Conservation (phyloP, 2,113 vertebrate genomes). For the Uria aalge region DNA sequence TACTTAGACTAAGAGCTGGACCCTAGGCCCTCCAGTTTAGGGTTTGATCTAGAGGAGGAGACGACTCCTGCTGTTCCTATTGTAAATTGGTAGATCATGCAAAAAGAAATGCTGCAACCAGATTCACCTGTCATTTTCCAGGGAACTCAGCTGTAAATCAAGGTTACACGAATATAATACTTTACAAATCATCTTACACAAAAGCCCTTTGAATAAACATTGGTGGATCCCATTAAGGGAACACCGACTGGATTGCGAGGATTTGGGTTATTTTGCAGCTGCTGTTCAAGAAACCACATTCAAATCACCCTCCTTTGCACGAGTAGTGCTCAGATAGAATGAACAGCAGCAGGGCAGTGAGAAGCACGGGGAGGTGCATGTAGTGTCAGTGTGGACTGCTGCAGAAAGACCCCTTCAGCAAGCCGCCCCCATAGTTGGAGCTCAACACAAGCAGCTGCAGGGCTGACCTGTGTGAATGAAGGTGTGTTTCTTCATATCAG, state of each 20-base stretch:
- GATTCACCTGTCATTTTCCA: constrained; percentile 36
- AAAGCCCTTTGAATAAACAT: constrained; percentile 57
- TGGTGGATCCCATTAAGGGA: constrained; percentile 34
- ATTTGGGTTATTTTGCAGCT: constrained; percentile 64
- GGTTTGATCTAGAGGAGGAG: constrained; percentile 50
- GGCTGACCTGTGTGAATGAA: constrained; percentile 95
- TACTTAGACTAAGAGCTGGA: constrained; percentile 32
- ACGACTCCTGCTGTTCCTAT: background rate
- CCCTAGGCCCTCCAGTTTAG: constrained; percentile 10
- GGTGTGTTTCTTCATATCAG: constrained; percentile 99
- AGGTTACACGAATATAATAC: background rate
- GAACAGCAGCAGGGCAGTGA: background rate
- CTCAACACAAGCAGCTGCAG: background rate
- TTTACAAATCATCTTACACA: constrained; percentile 38
- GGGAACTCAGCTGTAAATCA: constrained; percentile 42
- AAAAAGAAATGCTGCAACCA: background rate
- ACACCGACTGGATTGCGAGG: constrained; percentile 57
- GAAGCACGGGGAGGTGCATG: background rate
- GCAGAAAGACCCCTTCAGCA: background rate
- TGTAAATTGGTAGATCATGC: constrained; percentile 33
- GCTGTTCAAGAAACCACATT: constrained; percentile 8
- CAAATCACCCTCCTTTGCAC: background rate
- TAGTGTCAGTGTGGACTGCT: background rate
- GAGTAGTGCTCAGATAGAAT: background rate
- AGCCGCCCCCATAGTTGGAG: background rate